These are phyloP conservation scores for Sylvilagus floridanus DNA, from an alignment of 2,797 vertebrate species.

Conservation along the genomic window DNA sequence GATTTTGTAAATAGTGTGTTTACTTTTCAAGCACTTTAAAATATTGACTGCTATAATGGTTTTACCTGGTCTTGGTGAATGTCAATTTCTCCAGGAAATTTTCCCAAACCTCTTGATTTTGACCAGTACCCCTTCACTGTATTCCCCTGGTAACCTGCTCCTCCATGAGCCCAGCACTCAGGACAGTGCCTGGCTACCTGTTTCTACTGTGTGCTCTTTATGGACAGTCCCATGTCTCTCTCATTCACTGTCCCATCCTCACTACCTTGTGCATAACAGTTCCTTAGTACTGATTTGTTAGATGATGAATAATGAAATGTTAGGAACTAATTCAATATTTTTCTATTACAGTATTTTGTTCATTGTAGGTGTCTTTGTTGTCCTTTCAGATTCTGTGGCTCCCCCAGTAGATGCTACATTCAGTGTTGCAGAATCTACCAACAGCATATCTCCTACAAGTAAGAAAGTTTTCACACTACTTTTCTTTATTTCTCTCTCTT, in stretches of 20 bases:
- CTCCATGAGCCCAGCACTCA: fast-evolving
- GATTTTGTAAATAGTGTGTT: neutral
- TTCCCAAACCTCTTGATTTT: no score
- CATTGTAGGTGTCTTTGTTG: slow-evolving; percentile 7
- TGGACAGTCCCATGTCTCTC: neutral
- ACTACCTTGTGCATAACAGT: neutral
- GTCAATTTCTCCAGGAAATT: neutral
- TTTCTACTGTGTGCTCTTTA: neutral
- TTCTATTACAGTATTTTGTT: neutral
- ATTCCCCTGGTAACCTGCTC: fast-evolving
- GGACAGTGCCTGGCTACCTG: neutral
- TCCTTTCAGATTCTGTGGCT: slow-evolving; percentile 19
- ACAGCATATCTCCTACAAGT: neutral
- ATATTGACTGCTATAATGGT: neutral
- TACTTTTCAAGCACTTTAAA: slow-evolving; percentile 26
- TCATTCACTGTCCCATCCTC: neutral
- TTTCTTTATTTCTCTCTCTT: no score
- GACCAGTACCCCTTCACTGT: neutral
- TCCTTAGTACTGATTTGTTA: neutral
- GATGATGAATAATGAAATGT: neutral
- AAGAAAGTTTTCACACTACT: slow-evolving; percentile 27
- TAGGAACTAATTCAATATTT: neutral
- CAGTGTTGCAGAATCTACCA: neutral
- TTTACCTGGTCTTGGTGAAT: neutral
- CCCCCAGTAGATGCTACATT: neutral